Evolutionary conservation across 2,797 vertebrate genomes (phyloP).

Genomic region (Eurystomus glaucurus): DNA sequence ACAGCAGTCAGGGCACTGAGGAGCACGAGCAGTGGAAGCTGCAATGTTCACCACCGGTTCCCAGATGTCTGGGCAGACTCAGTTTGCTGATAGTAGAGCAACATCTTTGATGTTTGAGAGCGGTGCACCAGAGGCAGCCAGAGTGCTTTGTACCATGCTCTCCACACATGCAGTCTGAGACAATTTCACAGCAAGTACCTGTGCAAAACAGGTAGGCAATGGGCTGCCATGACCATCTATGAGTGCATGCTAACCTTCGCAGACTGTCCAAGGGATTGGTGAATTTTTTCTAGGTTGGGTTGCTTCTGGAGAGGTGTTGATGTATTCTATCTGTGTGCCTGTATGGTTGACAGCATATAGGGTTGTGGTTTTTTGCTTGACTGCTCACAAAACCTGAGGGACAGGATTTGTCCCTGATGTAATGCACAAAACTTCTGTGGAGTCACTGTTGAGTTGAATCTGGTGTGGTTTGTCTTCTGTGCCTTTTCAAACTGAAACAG

Average conservation of each 20-base stretch:
- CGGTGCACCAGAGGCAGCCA: neutral
- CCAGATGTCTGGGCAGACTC: neutral
- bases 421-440: fast-evolving
- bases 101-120: neutral
- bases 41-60: fast-evolving
- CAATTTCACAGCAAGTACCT: fast-evolving
- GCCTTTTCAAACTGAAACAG: neutral
- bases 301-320: neutral
- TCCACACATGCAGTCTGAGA: neutral
- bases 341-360: neutral
- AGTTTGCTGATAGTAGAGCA: neutral
- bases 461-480: neutral
- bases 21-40: neutral
- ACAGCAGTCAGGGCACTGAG: neutral
- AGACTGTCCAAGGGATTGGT: neutral
- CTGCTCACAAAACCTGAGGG: neutral
- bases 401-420: fast-evolving
- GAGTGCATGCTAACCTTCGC: neutral
- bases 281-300: fast-evolving
- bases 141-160: neutral
- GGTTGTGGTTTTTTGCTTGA: neutral
- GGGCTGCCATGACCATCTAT: fast-evolving
- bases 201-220: fast-evolving
- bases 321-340: neutral
- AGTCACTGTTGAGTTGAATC: neutral